Evolutionary conservation across 2,113 vertebrate species (phyloP).

Genomic region (Bujurquina vittata): DNA sequence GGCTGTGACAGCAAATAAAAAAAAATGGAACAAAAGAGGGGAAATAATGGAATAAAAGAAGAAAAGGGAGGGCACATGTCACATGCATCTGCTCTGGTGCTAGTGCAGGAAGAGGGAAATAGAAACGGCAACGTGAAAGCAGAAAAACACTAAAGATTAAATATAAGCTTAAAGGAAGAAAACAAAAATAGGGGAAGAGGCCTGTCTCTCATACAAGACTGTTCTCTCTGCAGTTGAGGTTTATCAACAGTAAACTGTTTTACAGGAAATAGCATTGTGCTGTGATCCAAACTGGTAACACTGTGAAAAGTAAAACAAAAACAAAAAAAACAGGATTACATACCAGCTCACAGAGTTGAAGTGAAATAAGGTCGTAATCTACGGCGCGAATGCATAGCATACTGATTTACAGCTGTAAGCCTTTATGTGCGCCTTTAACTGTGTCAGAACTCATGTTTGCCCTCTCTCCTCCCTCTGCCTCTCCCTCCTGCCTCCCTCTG

Average conservation of each 20-base stretch:
- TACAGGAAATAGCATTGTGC: no score
- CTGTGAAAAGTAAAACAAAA: no score
- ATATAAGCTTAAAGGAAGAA: neutral
- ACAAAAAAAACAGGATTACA: no score
- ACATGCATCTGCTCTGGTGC: neutral
- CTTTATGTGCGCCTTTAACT: constrained; percentile 29
- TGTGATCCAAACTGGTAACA: no score
- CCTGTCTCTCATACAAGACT: no score
- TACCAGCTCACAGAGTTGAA: neutral
- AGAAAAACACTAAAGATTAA: neutral
- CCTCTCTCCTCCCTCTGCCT: constrained; percentile 17
- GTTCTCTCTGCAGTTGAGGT: no score
- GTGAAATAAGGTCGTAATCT: neutral
- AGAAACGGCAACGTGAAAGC: neutral
- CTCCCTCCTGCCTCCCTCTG: constrained; percentile 1
- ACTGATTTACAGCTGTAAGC: constrained; percentile 26
- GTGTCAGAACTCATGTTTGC: constrained; percentile 35
- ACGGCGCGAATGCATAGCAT: neutral
- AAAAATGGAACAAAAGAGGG: neutral
- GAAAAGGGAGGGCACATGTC: neutral
- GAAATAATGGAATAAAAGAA: neutral
- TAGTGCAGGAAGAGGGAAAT: neutral
- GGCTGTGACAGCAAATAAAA: neutral
- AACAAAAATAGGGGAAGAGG: neutral
- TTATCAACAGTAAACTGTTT: no score